Conservation (phyloP, 2,113 vertebrate genomes). For the Vireo altiloquus region DNA sequence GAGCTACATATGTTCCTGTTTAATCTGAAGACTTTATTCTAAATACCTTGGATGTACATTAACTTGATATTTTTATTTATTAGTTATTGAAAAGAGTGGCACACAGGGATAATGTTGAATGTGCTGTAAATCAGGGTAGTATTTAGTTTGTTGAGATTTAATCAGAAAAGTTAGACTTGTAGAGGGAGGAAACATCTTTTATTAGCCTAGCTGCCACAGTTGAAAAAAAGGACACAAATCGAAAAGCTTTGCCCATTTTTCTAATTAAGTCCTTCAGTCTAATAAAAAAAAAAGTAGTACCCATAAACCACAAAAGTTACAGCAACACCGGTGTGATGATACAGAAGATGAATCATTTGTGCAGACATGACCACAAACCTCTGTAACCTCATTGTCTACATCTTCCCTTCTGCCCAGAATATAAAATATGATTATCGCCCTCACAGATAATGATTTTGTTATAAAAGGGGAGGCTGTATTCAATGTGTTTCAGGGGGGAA, state of each 20-base stretch:
- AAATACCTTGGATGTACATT: slow-evolving; percentile 1
- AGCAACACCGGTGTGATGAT: not conserved
- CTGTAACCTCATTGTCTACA: not conserved
- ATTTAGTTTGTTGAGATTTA: not conserved
- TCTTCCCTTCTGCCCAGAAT: not conserved
- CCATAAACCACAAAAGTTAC: not conserved
- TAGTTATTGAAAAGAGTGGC: not conserved
- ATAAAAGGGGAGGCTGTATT: not conserved
- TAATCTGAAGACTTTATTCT: slow-evolving; percentile 30
- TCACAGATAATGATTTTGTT: not conserved
- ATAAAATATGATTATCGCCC: not conserved
- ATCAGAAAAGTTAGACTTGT: not conserved
- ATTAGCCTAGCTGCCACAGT: not conserved
- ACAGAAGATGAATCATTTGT: not conserved
- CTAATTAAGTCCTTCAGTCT: not conserved
- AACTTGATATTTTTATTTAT: slow-evolving; percentile 34
- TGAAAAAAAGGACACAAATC: not conserved
- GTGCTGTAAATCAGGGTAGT: not conserved
- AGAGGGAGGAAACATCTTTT: not conserved
- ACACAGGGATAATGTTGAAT: not conserved
- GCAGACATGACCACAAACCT: not conserved
- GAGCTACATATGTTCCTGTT: slow-evolving; percentile 53
- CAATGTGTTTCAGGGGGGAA: not conserved
- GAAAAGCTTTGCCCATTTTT: not conserved
- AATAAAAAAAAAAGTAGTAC: not conserved